Evolutionary conservation across 1,140 invertebrate species (phyloP).

Genomic region (Halictus rubicundus): DNA sequence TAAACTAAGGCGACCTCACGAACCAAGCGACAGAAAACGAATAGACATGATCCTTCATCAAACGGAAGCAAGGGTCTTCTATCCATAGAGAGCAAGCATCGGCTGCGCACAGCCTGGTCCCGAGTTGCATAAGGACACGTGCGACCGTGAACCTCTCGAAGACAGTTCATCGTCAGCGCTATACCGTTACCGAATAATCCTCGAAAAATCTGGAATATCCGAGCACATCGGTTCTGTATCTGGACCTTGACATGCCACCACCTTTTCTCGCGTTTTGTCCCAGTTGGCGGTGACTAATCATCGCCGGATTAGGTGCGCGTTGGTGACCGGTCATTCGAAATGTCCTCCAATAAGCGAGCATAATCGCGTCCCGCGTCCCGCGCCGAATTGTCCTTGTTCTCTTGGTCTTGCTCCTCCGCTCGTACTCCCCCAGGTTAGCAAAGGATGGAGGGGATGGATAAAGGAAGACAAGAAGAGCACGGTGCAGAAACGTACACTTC

Average conservation of each 20-base stretch:
- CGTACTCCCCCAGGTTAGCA: conserved; percentile 11
- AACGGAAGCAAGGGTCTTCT: too few relatives aligned
- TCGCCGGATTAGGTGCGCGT: not conserved
- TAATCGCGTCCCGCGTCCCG: not conserved
- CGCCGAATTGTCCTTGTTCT: conserved; percentile 34
- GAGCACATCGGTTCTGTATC: not conserved
- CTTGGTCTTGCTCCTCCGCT: conserved; percentile 1
- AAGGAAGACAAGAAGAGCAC: too few relatives aligned
- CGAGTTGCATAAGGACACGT: not conserved
- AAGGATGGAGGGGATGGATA: not conserved
- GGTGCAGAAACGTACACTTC: conserved; percentile 66
- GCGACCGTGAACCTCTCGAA: too few relatives aligned
- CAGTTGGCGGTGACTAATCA: not conserved
- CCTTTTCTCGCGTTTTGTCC: not conserved
- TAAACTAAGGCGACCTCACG: too few relatives aligned
- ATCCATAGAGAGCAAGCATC: too few relatives aligned
- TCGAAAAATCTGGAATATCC: not conserved
- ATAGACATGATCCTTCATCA: too few relatives aligned
- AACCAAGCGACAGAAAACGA: too few relatives aligned
- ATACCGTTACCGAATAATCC: conserved; percentile 29
- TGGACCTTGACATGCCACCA: conserved; percentile 31
- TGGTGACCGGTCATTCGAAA: conserved; percentile 52
- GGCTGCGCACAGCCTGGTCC: too few relatives aligned
- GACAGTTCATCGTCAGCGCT: too few relatives aligned
- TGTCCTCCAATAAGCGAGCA: conserved; percentile 54